A percentile compares a stretch with the other conserved stretches of the same genome.
phyloP scores from a whole-genome alignment of 2,888 invertebrate genomes.

The Drosophila putrida region DNA sequence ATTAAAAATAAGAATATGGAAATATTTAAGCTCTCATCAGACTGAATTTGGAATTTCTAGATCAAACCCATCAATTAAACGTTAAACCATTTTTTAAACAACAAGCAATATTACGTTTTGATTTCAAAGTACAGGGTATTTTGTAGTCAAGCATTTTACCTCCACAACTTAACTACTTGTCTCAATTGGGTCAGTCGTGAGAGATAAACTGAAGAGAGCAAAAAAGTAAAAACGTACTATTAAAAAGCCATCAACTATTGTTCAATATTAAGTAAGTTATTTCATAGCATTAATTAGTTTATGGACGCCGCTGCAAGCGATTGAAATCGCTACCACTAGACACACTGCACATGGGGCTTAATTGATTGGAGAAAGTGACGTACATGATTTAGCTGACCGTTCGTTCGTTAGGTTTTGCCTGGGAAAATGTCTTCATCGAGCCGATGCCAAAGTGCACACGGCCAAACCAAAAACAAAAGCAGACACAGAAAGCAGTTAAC shows the following conservation, averaged over 20 bases:
- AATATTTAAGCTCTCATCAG: too few species aligned
- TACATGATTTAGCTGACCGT: constrained; percentile 60
- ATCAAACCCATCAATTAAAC: too few species aligned
- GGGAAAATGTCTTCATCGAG: constrained; percentile 73
- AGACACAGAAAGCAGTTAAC: not conserved
- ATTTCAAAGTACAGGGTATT: constrained; percentile 28
- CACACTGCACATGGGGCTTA: constrained; percentile 61
- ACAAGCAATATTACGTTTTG: too few species aligned
- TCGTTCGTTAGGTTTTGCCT: constrained; percentile 47
- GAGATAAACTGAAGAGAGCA: constrained; percentile 37
- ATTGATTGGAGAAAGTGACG: constrained; percentile 78
- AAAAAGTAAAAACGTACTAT: constrained; percentile 59
- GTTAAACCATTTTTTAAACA: too few species aligned
- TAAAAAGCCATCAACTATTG: constrained; percentile 76
- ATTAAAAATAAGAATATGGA: too few species aligned
- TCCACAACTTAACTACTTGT: constrained; percentile 8
- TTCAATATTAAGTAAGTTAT: constrained; percentile 80
- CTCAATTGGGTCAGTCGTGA: constrained; percentile 68
- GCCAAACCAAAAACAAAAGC: constrained; percentile 25
- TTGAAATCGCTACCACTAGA: constrained; percentile 62
- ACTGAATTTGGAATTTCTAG: too few species aligned
- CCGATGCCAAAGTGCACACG: constrained; percentile 62
- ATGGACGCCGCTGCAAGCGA: constrained; percentile 49
- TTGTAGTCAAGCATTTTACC: not conserved
- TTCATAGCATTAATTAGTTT: constrained; percentile 72